Evolutionary conservation across 2,113 vertebrate genomes (phyloP), one percentile per base, ranked within the genome.

Genomic region (Scatophagus argus): DNA sequence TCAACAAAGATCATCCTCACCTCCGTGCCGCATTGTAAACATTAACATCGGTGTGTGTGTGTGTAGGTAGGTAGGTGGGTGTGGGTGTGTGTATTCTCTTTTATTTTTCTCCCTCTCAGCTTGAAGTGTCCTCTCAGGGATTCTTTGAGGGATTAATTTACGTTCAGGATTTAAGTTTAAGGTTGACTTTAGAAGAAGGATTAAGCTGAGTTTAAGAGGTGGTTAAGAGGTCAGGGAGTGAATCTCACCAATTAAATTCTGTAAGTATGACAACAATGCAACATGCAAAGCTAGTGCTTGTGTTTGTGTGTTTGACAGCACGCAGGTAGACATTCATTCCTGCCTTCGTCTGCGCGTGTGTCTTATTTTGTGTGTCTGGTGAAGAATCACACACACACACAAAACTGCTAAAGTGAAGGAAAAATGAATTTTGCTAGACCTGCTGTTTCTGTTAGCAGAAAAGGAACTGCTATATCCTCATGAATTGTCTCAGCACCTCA

Each of bases 401-500:
- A 71, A 70, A 84, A 59, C 34, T 55, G 74, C 67, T 79, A 63
- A 85, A 88, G 59, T 72, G 60, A 83, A 81, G 55, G 74, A 56
- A 81, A 78, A 65, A 8, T 32, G 54, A 71, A 74, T 83, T 85
- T 82, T 85, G 79, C 82, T 77, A 55, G 44, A 83, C 75, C 38
- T 17, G 51, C 83, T 85, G 82, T 91, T 89, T 89, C 74, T 68
- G 60, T 83, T 67, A 67, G 71, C 41, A 64, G 43, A 61, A 63
- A 83, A 63, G 68, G 51, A 31, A 55, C n/a, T 34, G 64, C 67
- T 64, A 47, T 75, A 59, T 83, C 54, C 89, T 82, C 77, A 38
- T 62, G 67, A 87, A 89, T 84, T 82, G 87, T 87, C 81, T 79
- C 62, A 27, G 64, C 77, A 82, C 87, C 77, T 88, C 74, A 11